Base-by-base conservation (phyloP, 2,888 invertebrate species). In the Drosophila acutilabella region DNA sequence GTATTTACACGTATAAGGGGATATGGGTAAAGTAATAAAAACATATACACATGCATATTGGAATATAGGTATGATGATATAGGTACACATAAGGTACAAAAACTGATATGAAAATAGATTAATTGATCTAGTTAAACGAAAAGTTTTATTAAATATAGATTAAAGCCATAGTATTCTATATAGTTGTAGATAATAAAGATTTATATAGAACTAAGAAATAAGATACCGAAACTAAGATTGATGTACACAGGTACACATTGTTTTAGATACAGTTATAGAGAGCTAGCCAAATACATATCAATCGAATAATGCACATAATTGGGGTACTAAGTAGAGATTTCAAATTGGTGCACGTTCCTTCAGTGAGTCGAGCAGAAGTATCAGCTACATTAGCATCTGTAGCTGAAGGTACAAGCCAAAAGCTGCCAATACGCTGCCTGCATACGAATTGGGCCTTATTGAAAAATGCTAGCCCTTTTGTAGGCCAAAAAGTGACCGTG, bases 381-480 rank as follows among this genome's bases (percentile, higher is more conserved):
- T 11, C 30, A 47, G 11, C 30, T 30, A 26, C 11, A 14, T 16
- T 5, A 26, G 23, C 2, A 30, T 8, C 8, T 30, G 30, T 30
- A 30, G 0, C 30, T 30, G 30, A 48, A 33, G 48, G 16, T 48
- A 33, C 16, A 33, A 48, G 14, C 5, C 5, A 23, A 5, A 23
- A 23, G 23, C 5, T 23, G 23, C 23, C 0, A 23, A 14, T 4
- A 48, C 30, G 30, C 3, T 36, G 26, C 8, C 45, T 5, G 20
- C 44, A 64, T 59, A 52, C 36, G 59, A 59, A 60, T 52, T 60
- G n/a, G 36, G 23, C 13, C 23, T 36, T 20, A 52, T 36, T 36
- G 42, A 13, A 33, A 16, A 7, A 7, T 33, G 23, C 4, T 23
- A 38, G 36, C 16, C 36, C 36, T 52, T 59, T 51, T 52, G 7